Evolutionary conservation across 2,113 vertebrate species (phyloP).

Genomic region (Triplophysa siluroides): DNA sequence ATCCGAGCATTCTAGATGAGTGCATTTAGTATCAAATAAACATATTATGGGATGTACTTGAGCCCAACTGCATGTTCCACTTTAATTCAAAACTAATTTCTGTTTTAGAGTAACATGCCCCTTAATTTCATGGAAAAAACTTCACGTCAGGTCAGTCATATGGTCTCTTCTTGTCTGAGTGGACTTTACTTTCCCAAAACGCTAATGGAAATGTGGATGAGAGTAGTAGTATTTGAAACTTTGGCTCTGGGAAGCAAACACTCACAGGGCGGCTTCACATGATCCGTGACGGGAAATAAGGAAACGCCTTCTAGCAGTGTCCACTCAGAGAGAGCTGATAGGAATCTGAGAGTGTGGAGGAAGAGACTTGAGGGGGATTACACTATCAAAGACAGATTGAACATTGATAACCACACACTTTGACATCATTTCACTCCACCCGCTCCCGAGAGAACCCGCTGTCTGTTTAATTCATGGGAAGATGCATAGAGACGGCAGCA

Average conservation of each 20-base stretch:
- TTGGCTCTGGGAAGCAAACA: not conserved
- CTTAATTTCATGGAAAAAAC: no score
- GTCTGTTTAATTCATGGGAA: not conserved
- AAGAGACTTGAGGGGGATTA: slow-evolving; percentile 13
- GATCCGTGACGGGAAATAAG: slow-evolving; percentile 23
- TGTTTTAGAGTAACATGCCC: no score
- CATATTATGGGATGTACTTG: no score
- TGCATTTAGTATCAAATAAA: no score
- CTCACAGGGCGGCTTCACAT: not conserved
- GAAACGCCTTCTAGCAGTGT: slow-evolving; percentile 15
- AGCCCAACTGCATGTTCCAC: no score
- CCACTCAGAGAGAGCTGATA: slow-evolving; percentile 14
- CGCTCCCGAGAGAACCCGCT: not conserved
- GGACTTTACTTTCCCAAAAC: no score
- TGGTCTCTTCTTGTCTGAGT: no score
- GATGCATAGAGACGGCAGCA: slow-evolving; percentile 12
- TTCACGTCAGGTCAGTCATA: no score
- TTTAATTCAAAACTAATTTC: no score
- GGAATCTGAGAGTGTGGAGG: slow-evolving; percentile 2
- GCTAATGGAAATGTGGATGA: no score
- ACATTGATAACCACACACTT: slow-evolving; percentile 19
- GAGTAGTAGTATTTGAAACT: not conserved
- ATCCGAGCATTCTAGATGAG: no score
- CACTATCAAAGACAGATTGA: slow-evolving; percentile 22
- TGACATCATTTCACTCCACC: slow-evolving; percentile 37